Evolutionary conservation across 2,797 vertebrate species (phyloP).

Genomic region (Acanthis flammea): DNA sequence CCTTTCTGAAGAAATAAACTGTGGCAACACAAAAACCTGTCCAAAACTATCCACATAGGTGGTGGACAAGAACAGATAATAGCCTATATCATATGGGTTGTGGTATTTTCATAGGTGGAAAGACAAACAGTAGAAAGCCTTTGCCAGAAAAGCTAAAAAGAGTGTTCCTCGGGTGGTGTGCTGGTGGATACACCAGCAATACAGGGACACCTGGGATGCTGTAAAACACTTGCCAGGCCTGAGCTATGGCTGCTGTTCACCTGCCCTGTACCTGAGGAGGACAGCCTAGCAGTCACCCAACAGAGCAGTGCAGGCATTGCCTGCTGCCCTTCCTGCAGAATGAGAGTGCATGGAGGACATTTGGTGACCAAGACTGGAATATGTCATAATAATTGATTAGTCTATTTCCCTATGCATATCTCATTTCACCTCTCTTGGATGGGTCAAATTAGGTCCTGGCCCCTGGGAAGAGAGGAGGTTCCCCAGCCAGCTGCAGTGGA

Average conservation of each 20-base stretch:
- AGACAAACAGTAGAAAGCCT: neutral
- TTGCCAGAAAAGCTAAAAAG: neutral
- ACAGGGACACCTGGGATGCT: neutral
- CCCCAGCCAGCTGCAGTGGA: neutral
- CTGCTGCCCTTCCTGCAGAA: neutral
- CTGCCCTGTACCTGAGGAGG: rapidly evolving
- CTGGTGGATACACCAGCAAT: neutral
- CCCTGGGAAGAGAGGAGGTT: neutral
- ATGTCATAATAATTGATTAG: neutral
- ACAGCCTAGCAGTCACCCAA: neutral
- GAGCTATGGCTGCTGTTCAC: neutral
- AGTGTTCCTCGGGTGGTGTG: neutral
- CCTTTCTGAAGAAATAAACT: neutral
- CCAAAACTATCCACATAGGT: neutral
- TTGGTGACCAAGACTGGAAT: neutral
- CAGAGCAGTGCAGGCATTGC: neutral
- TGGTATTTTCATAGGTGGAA: neutral
- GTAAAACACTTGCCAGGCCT: neutral
- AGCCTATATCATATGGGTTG: neutral
- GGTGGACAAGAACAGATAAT: neutral
- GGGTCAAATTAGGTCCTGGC: neutral
- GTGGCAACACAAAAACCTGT: neutral
- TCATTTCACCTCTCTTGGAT: neutral
- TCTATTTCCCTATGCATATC: neutral
- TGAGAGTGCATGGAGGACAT: neutral